Percentiles rank a stretch among this genome's conserved stretches.
phyloP scores from a whole-genome alignment of 2,113 vertebrate species.

The Sylvietta virens region DNA sequence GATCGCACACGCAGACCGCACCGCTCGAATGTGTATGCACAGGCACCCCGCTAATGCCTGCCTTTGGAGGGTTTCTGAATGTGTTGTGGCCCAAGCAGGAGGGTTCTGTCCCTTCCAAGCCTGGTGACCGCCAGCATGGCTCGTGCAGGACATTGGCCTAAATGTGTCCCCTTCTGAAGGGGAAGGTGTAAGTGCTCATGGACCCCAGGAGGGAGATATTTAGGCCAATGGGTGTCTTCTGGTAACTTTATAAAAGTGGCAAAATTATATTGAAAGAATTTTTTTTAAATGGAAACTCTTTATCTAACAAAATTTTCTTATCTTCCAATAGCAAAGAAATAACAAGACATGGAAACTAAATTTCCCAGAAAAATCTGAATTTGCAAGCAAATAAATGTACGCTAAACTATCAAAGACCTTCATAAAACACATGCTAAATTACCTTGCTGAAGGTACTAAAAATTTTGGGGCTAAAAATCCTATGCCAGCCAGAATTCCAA shows the following conservation, averaged over 20 bases:
- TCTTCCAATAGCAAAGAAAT: background rate
- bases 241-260: background rate
- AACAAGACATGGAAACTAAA: background rate
- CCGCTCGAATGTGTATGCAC: background rate
- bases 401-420: background rate
- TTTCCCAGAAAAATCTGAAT: background rate
- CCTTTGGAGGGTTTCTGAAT: conserved; percentile 18
- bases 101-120: background rate
- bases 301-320: background rate
- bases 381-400: background rate
- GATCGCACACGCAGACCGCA: background rate
- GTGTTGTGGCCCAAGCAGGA: background rate
- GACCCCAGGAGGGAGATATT: background rate
- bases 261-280: background rate
- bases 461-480: background rate
- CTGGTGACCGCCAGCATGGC: background rate
- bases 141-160: background rate
- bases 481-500: background rate
- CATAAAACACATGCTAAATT: background rate
- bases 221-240: background rate
- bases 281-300: background rate
- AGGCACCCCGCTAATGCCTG: background rate
- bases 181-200: background rate
- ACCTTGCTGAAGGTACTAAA: background rate
- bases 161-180: background rate